Base-by-base conservation (phyloP, 1,140 invertebrate species). In the Saccostrea echinata region DNA sequence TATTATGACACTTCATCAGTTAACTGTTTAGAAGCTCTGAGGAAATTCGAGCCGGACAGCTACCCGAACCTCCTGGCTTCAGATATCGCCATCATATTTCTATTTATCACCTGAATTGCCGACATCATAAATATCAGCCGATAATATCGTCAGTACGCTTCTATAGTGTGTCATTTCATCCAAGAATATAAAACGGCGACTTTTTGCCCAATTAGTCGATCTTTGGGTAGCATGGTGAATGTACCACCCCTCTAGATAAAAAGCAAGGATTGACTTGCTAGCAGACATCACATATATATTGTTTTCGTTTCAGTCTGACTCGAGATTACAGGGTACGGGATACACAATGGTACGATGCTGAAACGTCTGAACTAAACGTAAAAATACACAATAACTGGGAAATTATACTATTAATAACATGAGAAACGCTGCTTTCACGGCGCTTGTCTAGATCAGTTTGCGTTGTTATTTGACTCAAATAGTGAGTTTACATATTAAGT, bases 151-250 rank as follows among this genome's bases (percentile, higher is more conserved):
- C 27, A 30, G 27, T 33, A 9, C 24, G 27, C 68, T 76, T 30
- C 16, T 16, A 27, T 76, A 30, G 68, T 76, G 27, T 76, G 68
- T 30, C 16, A 76, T 76, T 76, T 35, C 68, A 76, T 9, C 68
- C 16, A 16, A 16, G 30, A 27, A 76, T 76, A 76, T 76, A 76
- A 76, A 76, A 76, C 68, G 68, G 68, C 68, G 68, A 76, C 68
- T 76, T 76, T 76, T 76, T 76, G 68, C 68, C 68, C 68, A 76
- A 76, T 76, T 76, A 76, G 68, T 76, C 68, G 27, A 30, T 27
- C 68, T 16, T 33, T 8, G 68, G 68, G 27, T 76, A 33, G 27
- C 33, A 13, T 16, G 68, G 27, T 30, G 27, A 76, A 27, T 76
- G 16, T 30, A 76, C 68, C 27, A 76, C 27, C 68, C 27, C 68